Evolutionary conservation across 2,797 vertebrate genomes (phyloP).

Genomic region (Platalea minor): DNA sequence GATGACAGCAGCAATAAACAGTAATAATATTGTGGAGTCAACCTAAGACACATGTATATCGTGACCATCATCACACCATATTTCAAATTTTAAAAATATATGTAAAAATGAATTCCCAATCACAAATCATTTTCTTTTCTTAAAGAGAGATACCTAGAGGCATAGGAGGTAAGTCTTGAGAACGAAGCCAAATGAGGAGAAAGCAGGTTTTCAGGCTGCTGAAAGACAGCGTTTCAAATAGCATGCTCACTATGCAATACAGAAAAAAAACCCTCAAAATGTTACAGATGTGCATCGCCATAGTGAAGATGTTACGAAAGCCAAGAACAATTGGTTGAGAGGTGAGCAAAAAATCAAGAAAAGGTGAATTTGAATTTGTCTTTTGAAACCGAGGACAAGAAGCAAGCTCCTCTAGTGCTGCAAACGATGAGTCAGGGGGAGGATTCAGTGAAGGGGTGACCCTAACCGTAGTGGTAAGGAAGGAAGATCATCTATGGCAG

Average conservation of each 20-base stretch:
- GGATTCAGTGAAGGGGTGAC: background rate
- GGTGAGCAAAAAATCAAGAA: background rate
- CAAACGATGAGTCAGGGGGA: background rate
- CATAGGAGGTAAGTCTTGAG: background rate
- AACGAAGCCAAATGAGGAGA: background rate
- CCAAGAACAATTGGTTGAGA: background rate
- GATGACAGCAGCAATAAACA: constrained; percentile 45
- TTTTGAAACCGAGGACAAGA: background rate
- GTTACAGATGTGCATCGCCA: background rate
- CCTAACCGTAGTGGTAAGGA: background rate
- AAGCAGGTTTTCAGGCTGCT: background rate
- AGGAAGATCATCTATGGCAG: background rate
- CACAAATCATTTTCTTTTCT: background rate
- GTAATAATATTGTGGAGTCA: background rate
- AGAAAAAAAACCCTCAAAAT: background rate
- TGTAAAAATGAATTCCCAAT: background rate
- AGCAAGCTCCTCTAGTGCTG: background rate
- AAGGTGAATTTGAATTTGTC: background rate
- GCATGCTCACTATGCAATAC: accelerated
- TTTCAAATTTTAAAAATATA: background rate
- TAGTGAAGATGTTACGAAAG: background rate
- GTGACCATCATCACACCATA: background rate
- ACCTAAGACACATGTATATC: background rate
- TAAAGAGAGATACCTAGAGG: background rate
- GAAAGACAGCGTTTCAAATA: background rate